A percentile compares a stretch with the other conserved stretches of the same genome.
Evolutionary conservation across 2,797 vertebrate species (phyloP).

Genomic region (Adelosebastes latens): DNA sequence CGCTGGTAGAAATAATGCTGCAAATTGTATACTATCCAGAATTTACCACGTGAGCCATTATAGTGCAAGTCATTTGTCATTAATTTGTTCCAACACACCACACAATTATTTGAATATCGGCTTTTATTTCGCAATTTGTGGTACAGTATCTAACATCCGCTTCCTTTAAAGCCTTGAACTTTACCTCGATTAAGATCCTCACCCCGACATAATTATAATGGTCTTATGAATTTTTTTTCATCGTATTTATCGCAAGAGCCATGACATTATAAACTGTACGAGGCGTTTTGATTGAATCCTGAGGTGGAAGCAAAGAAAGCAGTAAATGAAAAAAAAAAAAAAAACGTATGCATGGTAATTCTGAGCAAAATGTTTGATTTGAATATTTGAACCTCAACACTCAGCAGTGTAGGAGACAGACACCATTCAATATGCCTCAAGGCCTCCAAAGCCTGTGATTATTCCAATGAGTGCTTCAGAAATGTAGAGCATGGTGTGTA

Average conservation of each 20-base stretch:
- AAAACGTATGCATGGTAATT: slow-evolving; percentile 33
- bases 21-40: neutral
- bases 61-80: neutral
- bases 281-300: slow-evolving; percentile 60
- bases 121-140: slow-evolving; percentile 42
- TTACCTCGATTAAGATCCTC: slow-evolving; percentile 84
- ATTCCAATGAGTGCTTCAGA: slow-evolving; percentile 56
- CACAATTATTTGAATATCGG: neutral
- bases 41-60: neutral
- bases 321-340: slow-evolving; percentile 30
- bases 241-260: slow-evolving; percentile 76
- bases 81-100: neutral
- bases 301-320: slow-evolving; percentile 31
- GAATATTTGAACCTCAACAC: slow-evolving; percentile 54
- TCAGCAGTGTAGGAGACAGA: slow-evolving; percentile 24
- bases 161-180: slow-evolving; percentile 81
- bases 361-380: slow-evolving; percentile 50
- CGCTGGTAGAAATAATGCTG: neutral
- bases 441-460: slow-evolving; percentile 47
- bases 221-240: slow-evolving; percentile 74
- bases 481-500: slow-evolving; percentile 53
- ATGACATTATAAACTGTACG: slow-evolving; percentile 81
- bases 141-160: slow-evolving; percentile 63
- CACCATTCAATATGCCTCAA: slow-evolving; percentile 46
- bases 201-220: slow-evolving; percentile 69